phyloP scores from a whole-genome alignment of 2,113 vertebrate species.

The Natator depressus region DNA sequence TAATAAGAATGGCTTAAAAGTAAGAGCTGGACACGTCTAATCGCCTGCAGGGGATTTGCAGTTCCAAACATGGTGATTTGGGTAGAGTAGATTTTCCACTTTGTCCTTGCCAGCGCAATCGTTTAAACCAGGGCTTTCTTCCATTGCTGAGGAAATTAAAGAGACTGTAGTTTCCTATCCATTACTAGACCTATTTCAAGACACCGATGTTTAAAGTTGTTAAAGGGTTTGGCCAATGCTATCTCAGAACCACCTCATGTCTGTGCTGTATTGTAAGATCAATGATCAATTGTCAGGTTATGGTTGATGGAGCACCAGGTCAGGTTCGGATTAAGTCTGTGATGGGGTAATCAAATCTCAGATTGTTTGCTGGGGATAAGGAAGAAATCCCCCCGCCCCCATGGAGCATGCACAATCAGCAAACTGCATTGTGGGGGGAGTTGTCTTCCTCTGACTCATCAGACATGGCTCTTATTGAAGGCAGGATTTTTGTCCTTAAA shows the following conservation, averaged over 20 bases:
- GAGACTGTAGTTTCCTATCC: background rate
- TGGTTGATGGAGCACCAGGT: background rate
- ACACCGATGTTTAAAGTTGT: background rate
- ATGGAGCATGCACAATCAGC: background rate
- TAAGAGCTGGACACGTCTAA: background rate
- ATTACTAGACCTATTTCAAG: background rate
- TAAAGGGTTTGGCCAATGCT: background rate
- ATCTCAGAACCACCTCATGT: background rate
- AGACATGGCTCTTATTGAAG: background rate
- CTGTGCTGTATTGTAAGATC: background rate
- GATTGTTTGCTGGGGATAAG: background rate
- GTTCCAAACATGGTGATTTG: background rate
- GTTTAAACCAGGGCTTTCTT: background rate
- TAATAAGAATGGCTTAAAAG: background rate
- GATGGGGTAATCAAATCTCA: background rate
- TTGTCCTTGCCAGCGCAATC: background rate
- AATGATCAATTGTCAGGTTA: background rate
- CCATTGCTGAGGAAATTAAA: background rate
- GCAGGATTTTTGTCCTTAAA: background rate
- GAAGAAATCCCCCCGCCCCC: background rate
- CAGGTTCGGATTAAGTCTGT: background rate
- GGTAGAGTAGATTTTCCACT: background rate
- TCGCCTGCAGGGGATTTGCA: background rate
- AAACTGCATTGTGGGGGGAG: background rate
- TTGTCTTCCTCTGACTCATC: background rate